phyloP scores from a whole-genome alignment of 2,797 vertebrate genomes.

The Sandelia bainsii region DNA sequence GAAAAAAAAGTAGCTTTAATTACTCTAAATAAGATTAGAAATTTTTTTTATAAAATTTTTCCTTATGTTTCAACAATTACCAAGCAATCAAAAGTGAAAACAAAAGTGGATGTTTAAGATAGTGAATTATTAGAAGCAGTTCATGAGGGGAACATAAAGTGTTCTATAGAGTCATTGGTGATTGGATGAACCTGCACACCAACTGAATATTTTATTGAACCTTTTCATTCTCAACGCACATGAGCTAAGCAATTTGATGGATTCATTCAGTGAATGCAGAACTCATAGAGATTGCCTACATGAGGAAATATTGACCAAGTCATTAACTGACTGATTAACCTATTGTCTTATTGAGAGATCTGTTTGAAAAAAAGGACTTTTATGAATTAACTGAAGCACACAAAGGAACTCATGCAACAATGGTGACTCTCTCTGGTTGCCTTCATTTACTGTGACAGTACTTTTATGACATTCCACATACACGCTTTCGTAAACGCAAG shows the following conservation, averaged over 20 bases:
- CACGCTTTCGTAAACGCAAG: too few species aligned
- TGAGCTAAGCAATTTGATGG: background rate
- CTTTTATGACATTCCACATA: too few species aligned
- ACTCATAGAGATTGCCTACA: conserved; percentile 4
- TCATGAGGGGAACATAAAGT: background rate
- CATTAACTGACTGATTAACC: conserved; percentile 32
- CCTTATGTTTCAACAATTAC: too few species aligned
- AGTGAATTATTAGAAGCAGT: background rate
- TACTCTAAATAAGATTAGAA: too few species aligned
- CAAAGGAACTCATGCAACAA: background rate
- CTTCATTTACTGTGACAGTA: too few species aligned
- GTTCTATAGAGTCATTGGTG: background rate
- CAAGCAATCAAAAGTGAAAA: too few species aligned
- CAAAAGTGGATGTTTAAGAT: too few species aligned
- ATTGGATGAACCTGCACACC: background rate
- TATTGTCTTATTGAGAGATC: conserved; percentile 17
- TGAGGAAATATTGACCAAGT: conserved; percentile 27
- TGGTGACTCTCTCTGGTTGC: too few species aligned
- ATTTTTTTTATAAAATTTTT: too few species aligned
- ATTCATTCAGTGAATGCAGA: conserved; percentile 16
- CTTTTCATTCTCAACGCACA: background rate
- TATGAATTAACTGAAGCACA: conserved; percentile 15
- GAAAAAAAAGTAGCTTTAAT: too few species aligned
- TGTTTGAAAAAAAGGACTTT: conserved; percentile 3
- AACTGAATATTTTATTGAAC: conserved; percentile 11